These are phyloP conservation scores for Tangara arthus DNA, from an alignment of 2,797 vertebrate species.

Conservation along the genomic window DNA sequence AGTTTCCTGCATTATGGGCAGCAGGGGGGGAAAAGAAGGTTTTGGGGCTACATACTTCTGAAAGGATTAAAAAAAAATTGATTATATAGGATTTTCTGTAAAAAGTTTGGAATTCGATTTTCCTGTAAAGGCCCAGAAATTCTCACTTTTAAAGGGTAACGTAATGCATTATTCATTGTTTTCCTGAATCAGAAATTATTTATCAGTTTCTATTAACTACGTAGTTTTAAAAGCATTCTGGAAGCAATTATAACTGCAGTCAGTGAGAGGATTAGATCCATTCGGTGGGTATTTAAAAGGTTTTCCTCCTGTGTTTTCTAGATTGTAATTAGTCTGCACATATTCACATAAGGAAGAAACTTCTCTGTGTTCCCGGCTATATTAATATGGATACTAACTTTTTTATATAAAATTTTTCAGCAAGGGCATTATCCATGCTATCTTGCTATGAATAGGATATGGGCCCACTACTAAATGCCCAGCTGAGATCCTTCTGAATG, in stretches of 20 bases:
- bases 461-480: no score
- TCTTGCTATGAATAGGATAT: background rate
- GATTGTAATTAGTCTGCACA: background rate
- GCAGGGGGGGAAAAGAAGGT: fast-evolving
- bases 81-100: background rate
- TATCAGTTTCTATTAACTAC: background rate
- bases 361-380: background rate
- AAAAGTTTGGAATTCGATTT: background rate
- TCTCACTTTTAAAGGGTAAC: background rate
- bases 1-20: background rate
- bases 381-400: background rate
- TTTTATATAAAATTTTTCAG: background rate
- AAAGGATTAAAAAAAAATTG: fast-evolving
- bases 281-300: background rate
- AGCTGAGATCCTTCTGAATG: background rate
- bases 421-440: background rate
- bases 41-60: background rate
- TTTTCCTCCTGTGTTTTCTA: background rate
- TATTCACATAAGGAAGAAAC: background rate
- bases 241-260: background rate
- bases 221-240: background rate
- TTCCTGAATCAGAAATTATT: background rate
- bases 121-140: background rate
- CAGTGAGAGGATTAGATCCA: background rate
- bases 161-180: background rate